Percentiles rank a stretch among this genome's conserved stretches.
phyloP scores from a whole-genome alignment of 2,797 vertebrate genomes.

The Meda fulgida region DNA sequence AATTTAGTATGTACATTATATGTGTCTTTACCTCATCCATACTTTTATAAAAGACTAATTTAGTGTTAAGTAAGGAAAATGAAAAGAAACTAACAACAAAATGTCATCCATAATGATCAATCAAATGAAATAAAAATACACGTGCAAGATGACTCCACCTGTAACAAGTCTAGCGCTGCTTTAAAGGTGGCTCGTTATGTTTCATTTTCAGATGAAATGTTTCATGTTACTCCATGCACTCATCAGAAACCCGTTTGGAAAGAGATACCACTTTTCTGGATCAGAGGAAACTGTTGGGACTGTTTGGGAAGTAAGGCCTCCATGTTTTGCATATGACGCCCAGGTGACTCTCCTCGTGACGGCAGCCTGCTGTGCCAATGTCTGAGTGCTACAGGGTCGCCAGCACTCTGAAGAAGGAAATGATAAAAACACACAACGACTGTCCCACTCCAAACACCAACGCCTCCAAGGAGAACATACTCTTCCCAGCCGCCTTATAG shows the following conservation, averaged over 20 bases:
- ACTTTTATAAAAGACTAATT: conserved; percentile 12
- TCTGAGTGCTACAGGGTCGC: conserved; percentile 88
- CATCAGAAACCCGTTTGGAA: conserved; percentile 14
- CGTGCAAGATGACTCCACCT: conserved; percentile 42
- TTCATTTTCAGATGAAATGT: background rate
- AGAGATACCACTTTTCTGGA: background rate
- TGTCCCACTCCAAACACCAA: conserved; percentile 93
- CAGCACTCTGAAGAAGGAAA: conserved; percentile 92
- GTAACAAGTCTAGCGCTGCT: conserved; percentile 28
- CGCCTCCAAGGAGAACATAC: conserved; percentile 92
- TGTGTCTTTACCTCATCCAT: conserved; percentile 2
- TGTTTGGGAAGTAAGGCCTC: conserved; percentile 56
- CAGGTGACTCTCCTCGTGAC: conserved; percentile 32
- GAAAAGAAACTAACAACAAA: background rate
- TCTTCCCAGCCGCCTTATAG: conserved; percentile 94
- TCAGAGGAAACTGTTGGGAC: conserved; percentile 39
- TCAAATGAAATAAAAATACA: conserved; percentile 13
- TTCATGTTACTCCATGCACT: background rate
- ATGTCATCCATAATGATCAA: conserved; percentile 37
- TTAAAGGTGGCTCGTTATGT: background rate
- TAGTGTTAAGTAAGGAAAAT: conserved; percentile 26
- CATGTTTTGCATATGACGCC: conserved; percentile 57
- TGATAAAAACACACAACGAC: conserved; percentile 89
- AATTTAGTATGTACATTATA: conserved; percentile 51
- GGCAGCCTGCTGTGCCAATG: conserved; percentile 28